Evolutionary conservation across 2,888 invertebrate genomes (phyloP).

Genomic region (Metallyticus violacea): DNA sequence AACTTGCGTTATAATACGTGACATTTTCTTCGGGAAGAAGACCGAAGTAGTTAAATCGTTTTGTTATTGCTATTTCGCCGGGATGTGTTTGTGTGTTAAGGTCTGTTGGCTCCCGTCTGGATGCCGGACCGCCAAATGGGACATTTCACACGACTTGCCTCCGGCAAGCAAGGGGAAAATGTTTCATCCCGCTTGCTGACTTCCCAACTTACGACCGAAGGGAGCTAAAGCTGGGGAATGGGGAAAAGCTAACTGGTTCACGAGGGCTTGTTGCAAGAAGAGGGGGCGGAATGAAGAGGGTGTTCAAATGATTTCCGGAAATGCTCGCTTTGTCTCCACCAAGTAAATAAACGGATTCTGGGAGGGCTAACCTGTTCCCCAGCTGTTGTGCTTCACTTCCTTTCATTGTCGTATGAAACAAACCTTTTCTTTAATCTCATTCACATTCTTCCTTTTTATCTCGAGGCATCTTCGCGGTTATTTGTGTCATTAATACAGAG

Average conservation of each 20-base stretch:
- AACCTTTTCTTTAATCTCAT: background rate
- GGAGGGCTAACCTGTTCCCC: conserved; percentile 8
- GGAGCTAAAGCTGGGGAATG: background rate
- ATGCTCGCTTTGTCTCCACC: conserved; percentile 23
- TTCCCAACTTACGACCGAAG: background rate
- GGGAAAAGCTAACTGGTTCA: background rate
- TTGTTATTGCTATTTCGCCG: conserved; percentile 1
- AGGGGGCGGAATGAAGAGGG: background rate
- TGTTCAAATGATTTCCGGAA: conserved; percentile 27
- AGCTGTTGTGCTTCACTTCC: conserved; percentile 1
- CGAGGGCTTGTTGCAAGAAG: background rate
- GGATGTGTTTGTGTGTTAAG: background rate
- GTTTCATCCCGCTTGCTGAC: background rate
- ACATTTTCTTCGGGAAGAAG: background rate
- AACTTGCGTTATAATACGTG: background rate
- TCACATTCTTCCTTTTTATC: background rate
- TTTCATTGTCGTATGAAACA: background rate
- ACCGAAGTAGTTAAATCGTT: background rate
- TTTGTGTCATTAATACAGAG: too few species aligned
- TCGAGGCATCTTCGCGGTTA: background rate
- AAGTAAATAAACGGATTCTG: conserved; percentile 21
- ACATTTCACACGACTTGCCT: conserved; percentile 18
- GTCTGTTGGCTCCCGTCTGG: conserved; percentile 7
- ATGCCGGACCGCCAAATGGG: conserved; percentile 22
- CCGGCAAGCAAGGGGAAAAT: background rate